Evolutionary conservation across 2,113 vertebrate genomes (phyloP), one percentile per base, ranked within the genome.

Genomic region (Mobula birostris): DNA sequence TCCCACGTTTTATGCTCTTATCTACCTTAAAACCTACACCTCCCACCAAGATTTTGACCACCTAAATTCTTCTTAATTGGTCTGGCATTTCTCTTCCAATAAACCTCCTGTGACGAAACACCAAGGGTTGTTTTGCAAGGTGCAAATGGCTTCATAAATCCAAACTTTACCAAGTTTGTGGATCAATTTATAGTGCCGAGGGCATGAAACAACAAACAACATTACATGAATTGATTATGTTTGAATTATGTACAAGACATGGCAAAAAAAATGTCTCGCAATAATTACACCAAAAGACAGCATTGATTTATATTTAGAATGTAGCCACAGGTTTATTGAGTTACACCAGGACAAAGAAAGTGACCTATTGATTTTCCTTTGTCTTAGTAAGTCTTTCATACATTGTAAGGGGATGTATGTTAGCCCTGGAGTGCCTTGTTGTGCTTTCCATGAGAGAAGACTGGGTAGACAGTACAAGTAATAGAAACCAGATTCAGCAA

Each of bases 251-350:
- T n/a, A 66, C 63, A 61, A 29, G 82, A 4, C 56, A 85, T 2
- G 56, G 58, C 29, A 61, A 88, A 63, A 48, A 36, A 88, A 88
- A 66, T 63, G 58, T n/a, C 56, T 88, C 29, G 36, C 61, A 88
- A 88, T 88, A 88, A 88, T 88, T 88, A 66, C 29, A 88, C 29
- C 12, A 88, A 17, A 66, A 63, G 85, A 66, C 85, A 66, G 15
- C 27, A 88, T 63, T 88, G 85, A 88, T 88, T 88, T n/a, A 88
- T 63, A 58, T 88, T 66, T 88, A 88, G 29, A 61, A 87, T 32
- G 85, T 63, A 63, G 58, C 58, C 85, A 66, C 9, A 9, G 85
- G 85, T 88, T 61, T 88, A 88, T 88, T 88, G 61, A 88, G 27
- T n/a, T 88, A 32, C 36, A 88, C 9, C 29, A 63, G 85, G 85